phyloP scores from a whole-genome alignment of 92 coral and sea anemone species.

The Umimayanthus chanpuru region DNA sequence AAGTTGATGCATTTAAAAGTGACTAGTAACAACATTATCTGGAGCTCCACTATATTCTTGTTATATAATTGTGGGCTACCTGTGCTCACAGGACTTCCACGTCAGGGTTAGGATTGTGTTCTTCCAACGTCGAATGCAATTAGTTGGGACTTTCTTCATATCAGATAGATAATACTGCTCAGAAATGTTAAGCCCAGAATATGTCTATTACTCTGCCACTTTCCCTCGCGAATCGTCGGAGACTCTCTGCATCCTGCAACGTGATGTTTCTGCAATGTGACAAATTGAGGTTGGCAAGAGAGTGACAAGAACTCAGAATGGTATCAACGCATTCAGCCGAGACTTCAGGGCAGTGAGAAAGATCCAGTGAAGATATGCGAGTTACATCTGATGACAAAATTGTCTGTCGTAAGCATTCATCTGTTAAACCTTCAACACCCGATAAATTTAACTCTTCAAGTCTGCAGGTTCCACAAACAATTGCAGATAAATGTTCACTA shows the following conservation, averaged over 20 bases:
- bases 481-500: constrained; percentile 57
- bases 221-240: constrained; percentile 37
- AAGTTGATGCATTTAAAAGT: no score
- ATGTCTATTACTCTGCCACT: constrained; percentile 39
- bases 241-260: constrained; percentile 53
- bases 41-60: no score
- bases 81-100: no score
- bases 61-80: no score
- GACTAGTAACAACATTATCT: no score
- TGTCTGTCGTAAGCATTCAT: constrained; percentile 47
- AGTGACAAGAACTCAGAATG: constrained; percentile 45
- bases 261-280: constrained; percentile 66
- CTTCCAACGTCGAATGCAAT: no score
- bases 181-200: constrained; percentile 38
- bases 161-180: no score
- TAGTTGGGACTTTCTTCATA: no score
- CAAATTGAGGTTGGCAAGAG: constrained; percentile 54
- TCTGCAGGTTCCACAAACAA: constrained; percentile 41
- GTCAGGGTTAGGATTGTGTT: no score
- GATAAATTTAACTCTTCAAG: constrained; percentile 60
- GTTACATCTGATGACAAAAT: constrained; percentile 43
- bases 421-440: constrained; percentile 49
- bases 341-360: constrained; percentile 64
- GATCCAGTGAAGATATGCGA: constrained; percentile 47
- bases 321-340: constrained; percentile 48